These are phyloP conservation scores for Drosophila kanapiae DNA, from an alignment of 1,140 invertebrate species.

Conservation along the genomic window DNA sequence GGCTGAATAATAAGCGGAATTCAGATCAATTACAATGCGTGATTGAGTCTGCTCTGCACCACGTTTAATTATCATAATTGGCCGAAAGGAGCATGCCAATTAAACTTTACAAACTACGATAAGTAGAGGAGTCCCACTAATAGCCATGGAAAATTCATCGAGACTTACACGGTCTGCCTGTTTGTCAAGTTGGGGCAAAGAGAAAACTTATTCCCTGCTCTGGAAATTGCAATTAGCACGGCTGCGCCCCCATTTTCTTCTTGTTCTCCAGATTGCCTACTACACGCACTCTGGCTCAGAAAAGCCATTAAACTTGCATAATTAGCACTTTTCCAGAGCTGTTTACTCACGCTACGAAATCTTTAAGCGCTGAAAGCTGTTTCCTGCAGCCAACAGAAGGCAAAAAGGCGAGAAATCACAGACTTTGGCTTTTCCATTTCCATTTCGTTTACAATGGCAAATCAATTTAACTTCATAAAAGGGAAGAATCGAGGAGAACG, in stretches of 20 bases:
- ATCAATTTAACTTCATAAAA: constrained; percentile 48
- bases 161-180: constrained; percentile 44
- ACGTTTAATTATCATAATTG: constrained; percentile 70
- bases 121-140: constrained; percentile 9
- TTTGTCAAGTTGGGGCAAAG: constrained; percentile 42
- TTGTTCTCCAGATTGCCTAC: constrained; percentile 14
- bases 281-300: constrained; percentile 35
- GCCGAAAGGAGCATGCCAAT: constrained; percentile 38
- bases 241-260: constrained; percentile 12
- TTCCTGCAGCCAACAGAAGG: background rate
- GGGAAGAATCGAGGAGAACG: constrained; percentile 19
- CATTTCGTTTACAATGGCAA: constrained; percentile 40
- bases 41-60: constrained; percentile 10
- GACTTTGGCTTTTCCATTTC: constrained; percentile 12
- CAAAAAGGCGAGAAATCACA: constrained; percentile 14
- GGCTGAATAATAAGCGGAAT: constrained; percentile 22
- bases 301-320: constrained; percentile 58
- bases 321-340: constrained; percentile 35
- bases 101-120: constrained; percentile 53
- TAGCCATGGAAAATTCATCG: constrained; percentile 28
- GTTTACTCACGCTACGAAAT: constrained; percentile 10
- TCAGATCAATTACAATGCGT: constrained; percentile 27
- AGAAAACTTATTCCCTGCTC: constrained; percentile 54
- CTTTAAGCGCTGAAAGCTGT: constrained; percentile 9
- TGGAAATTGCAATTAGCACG: constrained; percentile 61